Base-by-base conservation (phyloP, 1,140 invertebrate species). In the Elymnias hypermnestra region DNA sequence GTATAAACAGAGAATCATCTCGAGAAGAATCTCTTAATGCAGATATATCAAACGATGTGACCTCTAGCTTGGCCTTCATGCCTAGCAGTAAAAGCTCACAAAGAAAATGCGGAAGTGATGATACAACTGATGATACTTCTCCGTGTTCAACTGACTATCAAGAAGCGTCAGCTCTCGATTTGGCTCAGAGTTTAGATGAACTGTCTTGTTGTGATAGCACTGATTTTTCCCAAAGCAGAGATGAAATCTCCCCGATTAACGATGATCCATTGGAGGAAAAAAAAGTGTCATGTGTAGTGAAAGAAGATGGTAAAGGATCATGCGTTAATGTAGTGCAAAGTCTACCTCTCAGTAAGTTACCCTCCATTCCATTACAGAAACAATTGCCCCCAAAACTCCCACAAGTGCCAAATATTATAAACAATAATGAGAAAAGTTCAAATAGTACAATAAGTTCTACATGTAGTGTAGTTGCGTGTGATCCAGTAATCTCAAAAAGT, bases 141-240 rank as follows among this genome's bases (percentile, higher is more conserved):
- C 72, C 81, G 10, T 83, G 78, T 44, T 83, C 78, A 36, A 81
- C 78, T 2, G 82, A 85, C 53, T 85, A 85, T 41, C 82, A 83
- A 17, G 82, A 85, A 57, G 79, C 82, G 5, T 85, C 82, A 14
- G 79, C 82, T 2, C 66, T 85, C n/a, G 82, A 85, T 48, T 39
- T 79, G 53, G 71, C 64, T 31, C 75, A 77, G 58, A 82, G 77
- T 51, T 67, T 83, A 46, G 78, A 75, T 25, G 78, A 85, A 52
- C 54, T 78, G 3, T 77, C 76, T 31, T 74, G 64, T 50, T 67
- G 61, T 72, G 82, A 81, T 51, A 82, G 75, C 42, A 70, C 59
- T 12, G 75, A 85, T 51, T 83, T 75, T 51, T 83, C 82, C 1
- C 77, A 85, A 66, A 85, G 75, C 50, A 76, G 74, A 59, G 76